These are phyloP conservation scores for Anagyrus pseudococci DNA, from an alignment of 2,888 invertebrate species.

Conservation along the genomic window DNA sequence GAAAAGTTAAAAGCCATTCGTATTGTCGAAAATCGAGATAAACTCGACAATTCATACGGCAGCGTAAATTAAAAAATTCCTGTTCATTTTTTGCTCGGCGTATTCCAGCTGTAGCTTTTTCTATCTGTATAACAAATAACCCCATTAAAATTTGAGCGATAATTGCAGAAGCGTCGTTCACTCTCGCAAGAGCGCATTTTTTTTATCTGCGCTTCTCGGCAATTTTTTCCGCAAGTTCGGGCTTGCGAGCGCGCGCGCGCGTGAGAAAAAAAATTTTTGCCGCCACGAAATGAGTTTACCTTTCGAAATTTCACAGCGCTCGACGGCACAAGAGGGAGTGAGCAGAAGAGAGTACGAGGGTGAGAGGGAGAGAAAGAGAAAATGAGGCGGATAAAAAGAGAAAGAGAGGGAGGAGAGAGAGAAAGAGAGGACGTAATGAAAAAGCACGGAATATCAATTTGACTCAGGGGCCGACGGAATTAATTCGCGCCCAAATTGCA, in stretches of 20 bases:
- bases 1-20: too few relatives aligned
- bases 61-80: too few relatives aligned
- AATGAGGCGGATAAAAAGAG: too few relatives aligned
- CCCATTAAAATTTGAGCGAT: conserved; percentile 16
- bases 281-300: conserved; percentile 33
- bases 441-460: conserved; percentile 39
- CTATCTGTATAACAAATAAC: conserved; percentile 21
- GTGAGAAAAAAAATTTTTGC: conserved; percentile 9
- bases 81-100: too few relatives aligned
- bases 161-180: conserved; percentile 26
- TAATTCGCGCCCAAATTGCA: conserved; percentile 39
- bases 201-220: conserved; percentile 11
- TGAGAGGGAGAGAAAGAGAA: not conserved
- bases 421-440: conserved; percentile 26
- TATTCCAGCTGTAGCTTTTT: too few relatives aligned
- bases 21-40: too few relatives aligned
- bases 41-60: too few relatives aligned
- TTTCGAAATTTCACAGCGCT: conserved; percentile 30
- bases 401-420: not conserved
- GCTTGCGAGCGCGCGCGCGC: not conserved
- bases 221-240: too few relatives aligned
- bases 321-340: too few relatives aligned
- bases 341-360: too few relatives aligned
- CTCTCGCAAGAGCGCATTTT: conserved; percentile 1
- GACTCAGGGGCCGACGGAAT: conserved; percentile 30